phyloP scores from a whole-genome alignment of 2,113 vertebrate species.

The Dipodomys ordii region DNA sequence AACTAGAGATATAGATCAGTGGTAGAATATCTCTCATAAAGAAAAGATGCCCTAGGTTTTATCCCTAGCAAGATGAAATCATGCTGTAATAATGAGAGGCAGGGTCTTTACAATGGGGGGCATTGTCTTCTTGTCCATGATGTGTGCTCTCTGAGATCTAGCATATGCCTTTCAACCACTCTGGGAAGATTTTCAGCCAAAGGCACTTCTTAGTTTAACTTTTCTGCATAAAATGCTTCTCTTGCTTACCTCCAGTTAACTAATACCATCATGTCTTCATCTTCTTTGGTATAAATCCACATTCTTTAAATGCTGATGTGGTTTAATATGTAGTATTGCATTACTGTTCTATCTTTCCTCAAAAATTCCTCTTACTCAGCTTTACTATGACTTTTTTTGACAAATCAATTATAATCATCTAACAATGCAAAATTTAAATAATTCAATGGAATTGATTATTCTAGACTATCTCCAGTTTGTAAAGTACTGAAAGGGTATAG shows the following conservation, averaged over 20 bases:
- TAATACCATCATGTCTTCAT: no score
- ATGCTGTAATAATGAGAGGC: background rate
- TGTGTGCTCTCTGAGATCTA: background rate
- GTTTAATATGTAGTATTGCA: no score
- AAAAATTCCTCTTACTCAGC: background rate
- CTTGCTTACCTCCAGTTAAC: no score
- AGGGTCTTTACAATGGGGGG: background rate
- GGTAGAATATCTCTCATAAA: background rate
- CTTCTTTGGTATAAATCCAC: no score
- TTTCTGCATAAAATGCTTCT: background rate
- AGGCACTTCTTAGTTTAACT: background rate
- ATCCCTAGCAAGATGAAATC: background rate
- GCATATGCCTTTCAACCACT: background rate
- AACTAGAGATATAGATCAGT: background rate
- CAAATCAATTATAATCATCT: background rate
- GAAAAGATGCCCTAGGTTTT: background rate
- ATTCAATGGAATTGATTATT: background rate
- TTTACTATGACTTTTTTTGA: background rate
- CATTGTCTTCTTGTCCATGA: fast-evolving
- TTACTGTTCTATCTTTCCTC: no score
- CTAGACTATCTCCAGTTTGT: background rate
- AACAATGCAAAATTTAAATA: background rate
- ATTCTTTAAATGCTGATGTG: no score
- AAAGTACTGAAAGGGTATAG: background rate
- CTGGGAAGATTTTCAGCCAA: background rate